Percentiles rank a stretch among this genome's conserved stretches.
phyloP scores from a whole-genome alignment of 1,140 invertebrate species.

The Patella vulgata region DNA sequence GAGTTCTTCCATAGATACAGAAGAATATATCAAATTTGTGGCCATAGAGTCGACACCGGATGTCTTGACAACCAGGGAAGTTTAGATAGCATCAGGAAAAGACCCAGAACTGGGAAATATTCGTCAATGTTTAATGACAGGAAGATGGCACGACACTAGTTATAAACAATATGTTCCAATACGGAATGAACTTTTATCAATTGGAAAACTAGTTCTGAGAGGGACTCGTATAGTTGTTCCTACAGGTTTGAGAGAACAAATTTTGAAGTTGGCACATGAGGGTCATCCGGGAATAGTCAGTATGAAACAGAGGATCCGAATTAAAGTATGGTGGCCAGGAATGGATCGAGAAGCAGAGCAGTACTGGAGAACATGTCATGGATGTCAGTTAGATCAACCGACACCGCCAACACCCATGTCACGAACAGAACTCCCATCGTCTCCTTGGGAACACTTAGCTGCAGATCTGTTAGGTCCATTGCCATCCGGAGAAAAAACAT shows the following conservation, averaged over 20 bases:
- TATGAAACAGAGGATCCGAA: constrained; percentile 22
- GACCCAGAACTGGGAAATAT: constrained; percentile 20
- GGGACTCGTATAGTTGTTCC: constrained; percentile 28
- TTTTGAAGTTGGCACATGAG: constrained; percentile 30
- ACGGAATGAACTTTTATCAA: constrained; percentile 20
- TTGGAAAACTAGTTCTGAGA: constrained; percentile 31
- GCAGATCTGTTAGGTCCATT: constrained; percentile 28
- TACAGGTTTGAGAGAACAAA: constrained; percentile 3
- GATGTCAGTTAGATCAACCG: constrained; percentile 28
- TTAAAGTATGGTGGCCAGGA: constrained; percentile 40
- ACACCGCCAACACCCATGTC: constrained; percentile 7
- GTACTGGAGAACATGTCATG: constrained; percentile 19
- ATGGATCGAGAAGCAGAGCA: constrained; percentile 34
- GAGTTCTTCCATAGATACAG: no score
- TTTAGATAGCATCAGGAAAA: constrained; percentile 15
- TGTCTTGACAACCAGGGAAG: constrained; percentile 20
- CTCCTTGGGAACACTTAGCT: constrained; percentile 33
- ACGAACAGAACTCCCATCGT: constrained; percentile 22
- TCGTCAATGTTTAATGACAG: constrained; percentile 2
- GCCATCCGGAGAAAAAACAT: constrained; percentile 23
- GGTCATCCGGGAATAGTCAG: constrained; percentile 30
- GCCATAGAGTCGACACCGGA: constrained; percentile 3
- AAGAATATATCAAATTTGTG: constrained; percentile 17
- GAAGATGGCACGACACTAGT: constrained; percentile 1
- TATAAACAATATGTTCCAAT: constrained; percentile 21